phyloP scores from a whole-genome alignment of 2,797 vertebrate genomes.

The Sitta carolinensis region DNA sequence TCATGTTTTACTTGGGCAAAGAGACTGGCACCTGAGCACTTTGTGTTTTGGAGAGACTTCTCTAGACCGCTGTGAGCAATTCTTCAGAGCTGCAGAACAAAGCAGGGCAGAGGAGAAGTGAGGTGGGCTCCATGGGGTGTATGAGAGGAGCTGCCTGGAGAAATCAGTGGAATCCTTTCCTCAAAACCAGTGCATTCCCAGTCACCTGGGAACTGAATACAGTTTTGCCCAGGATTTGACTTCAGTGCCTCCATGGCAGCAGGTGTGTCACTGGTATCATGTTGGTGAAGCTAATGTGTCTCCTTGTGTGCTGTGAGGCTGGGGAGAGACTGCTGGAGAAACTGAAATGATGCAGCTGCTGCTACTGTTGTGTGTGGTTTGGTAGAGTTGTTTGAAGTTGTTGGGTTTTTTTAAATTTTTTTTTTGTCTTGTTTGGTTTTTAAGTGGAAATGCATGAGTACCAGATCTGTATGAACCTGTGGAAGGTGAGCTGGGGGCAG shows the following conservation, averaged over 20 bases:
- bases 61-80: fast-evolving
- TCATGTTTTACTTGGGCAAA: not conserved
- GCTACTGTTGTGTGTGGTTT: not conserved
- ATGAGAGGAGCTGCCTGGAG: not conserved
- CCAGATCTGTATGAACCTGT: not conserved
- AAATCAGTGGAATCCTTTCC: not conserved
- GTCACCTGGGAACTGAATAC: not conserved
- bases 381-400: not conserved
- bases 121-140: not conserved
- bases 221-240: not conserved
- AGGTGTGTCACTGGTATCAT: fast-evolving
- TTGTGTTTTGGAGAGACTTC: not conserved
- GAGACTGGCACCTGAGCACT: not conserved
- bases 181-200: not conserved
- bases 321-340: too few species aligned
- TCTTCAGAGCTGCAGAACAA: not conserved
- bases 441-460: not conserved
- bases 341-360: not conserved
- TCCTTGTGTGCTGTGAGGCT: not conserved
- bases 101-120: not conserved
- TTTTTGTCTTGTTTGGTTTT: not conserved
- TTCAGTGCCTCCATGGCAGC: not conserved
- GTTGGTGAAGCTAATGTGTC: not conserved
- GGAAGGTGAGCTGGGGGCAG: not conserved
- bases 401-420: too few species aligned